Percentiles rank a stretch among this genome's conserved stretches.
These are phyloP conservation scores for Dicycla oo DNA, from an alignment of 2,888 invertebrate species.

Conservation along the genomic window DNA sequence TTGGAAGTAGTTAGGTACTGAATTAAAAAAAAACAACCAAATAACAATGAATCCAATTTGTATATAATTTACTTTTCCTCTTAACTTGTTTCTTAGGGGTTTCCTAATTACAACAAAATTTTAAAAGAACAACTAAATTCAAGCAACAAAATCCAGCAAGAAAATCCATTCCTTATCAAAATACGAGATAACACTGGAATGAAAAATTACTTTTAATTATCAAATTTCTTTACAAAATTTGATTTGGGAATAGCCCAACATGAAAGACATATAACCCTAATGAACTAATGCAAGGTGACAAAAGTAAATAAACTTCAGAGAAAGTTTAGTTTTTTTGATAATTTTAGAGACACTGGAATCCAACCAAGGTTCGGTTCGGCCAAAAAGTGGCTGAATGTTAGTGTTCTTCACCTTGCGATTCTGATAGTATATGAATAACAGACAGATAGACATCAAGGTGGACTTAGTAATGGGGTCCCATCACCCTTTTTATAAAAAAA, in stretches of 20 bases:
- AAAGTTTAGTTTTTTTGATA: not conserved
- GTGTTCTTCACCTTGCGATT: not conserved
- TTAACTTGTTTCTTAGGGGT: not conserved
- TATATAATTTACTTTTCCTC: not conserved
- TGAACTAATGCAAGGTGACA: not conserved
- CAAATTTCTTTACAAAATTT: not conserved
- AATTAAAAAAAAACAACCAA: not conserved
- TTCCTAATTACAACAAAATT: not conserved
- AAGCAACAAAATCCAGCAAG: not conserved
- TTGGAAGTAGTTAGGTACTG: not conserved
- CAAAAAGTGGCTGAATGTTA: too few species aligned
- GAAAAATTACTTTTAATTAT: not conserved
- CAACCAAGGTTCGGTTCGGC: too few species aligned
- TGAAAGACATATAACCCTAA: not conserved
- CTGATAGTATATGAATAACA: not conserved
- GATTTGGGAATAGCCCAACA: not conserved
- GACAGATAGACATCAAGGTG: too few species aligned
- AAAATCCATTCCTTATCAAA: not conserved
- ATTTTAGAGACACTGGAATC: not conserved
- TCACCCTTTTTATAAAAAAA: too few species aligned
- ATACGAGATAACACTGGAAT: not conserved
- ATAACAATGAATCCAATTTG: not conserved
- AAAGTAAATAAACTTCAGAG: not conserved
- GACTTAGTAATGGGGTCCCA: too few species aligned
- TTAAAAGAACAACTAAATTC: not conserved